A percentile compares a stretch with the other conserved stretches of the same genome.
These are phyloP conservation scores for Plagodis pulveraria DNA, from an alignment of 2,888 invertebrate species.

Conservation along the genomic window DNA sequence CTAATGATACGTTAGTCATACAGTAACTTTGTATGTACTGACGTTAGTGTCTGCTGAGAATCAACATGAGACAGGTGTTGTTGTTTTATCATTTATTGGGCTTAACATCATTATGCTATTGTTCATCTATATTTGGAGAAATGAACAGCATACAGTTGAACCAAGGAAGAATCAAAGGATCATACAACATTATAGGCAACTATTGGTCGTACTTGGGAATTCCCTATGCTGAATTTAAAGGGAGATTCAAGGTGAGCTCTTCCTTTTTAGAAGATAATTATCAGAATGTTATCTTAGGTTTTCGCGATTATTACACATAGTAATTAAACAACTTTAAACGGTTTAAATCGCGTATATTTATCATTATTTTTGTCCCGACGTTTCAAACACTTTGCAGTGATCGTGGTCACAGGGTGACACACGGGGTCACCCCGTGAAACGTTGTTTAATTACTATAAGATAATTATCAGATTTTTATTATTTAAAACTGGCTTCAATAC, in stretches of 20 bases:
- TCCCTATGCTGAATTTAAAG: conserved; percentile 45
- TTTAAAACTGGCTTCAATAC: neutral
- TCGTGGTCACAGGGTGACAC: too few relatives aligned
- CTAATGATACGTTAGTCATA: too few relatives aligned
- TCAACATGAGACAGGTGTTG: neutral
- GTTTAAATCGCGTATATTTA: too few relatives aligned
- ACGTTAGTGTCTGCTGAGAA: neutral
- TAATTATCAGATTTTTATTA: too few relatives aligned
- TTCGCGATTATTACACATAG: too few relatives aligned
- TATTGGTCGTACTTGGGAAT: conserved; percentile 44
- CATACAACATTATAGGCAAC: conserved; percentile 22
- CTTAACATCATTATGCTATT: neutral
- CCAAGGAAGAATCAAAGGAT: conserved; percentile 43
- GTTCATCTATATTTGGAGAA: conserved; percentile 8
- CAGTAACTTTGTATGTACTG: too few relatives aligned
- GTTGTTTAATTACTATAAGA: too few relatives aligned
- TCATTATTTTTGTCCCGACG: too few relatives aligned
- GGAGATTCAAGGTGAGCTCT: conserved; percentile 41
- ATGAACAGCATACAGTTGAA: conserved; percentile 7
- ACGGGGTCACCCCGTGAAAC: too few relatives aligned
- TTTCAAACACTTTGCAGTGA: too few relatives aligned
- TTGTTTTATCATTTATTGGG: neutral
- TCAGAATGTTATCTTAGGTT: too few relatives aligned
- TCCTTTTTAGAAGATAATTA: neutral
- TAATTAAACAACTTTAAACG: too few relatives aligned